Evolutionary conservation across 2,797 vertebrate species (phyloP), one percentile per base, ranked within the genome.

Genomic region (Neosalanx taihuensis): DNA sequence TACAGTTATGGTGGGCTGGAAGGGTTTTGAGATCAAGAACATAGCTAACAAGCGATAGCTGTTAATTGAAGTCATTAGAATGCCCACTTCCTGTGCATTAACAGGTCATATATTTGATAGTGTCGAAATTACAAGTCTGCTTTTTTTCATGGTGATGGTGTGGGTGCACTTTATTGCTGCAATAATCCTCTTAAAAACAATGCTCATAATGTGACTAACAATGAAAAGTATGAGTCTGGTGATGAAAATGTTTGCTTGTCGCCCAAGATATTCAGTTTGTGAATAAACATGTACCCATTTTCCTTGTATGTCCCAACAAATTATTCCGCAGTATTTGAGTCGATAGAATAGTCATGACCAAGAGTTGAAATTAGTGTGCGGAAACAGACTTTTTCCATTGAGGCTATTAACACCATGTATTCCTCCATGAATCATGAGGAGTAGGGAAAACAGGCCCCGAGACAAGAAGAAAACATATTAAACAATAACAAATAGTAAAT

Each of bases 371-470:
- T 7, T 26, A 58, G 57, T 58, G 18, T 58, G 57, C 3, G 23
- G 12, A 20, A 59, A 20, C n/a, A 26, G 6, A 59, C 20, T 20
- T 59, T 20, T 26, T 59, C 57, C 1, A 56, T 17, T 17, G 51
- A 56, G 3, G 18, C 5, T 5, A n/a, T 56, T 56, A 77, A 70
- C 59, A 76, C 49, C 68, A 75, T 76, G 69, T 75, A 77, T 51
- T 79, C 64, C 66, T 73, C 76, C 72, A 87, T 86, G 72, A 70
- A 85, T 89, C 85, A 89, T 69, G 69, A 17, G 73, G n/a, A 62
- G 81, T 73, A 3, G 17, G 46, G 68, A 79, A 80, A 85, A 81
- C 85, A 46, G 69, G 70, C 46, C 87, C 73, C 0, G 2, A 15
- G 76, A 81, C 77, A 58, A 30, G 51, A 46, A 46, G 41, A 62